Base-by-base conservation (phyloP, 2,113 vertebrate genomes). In the Erinaceus europaeus region DNA sequence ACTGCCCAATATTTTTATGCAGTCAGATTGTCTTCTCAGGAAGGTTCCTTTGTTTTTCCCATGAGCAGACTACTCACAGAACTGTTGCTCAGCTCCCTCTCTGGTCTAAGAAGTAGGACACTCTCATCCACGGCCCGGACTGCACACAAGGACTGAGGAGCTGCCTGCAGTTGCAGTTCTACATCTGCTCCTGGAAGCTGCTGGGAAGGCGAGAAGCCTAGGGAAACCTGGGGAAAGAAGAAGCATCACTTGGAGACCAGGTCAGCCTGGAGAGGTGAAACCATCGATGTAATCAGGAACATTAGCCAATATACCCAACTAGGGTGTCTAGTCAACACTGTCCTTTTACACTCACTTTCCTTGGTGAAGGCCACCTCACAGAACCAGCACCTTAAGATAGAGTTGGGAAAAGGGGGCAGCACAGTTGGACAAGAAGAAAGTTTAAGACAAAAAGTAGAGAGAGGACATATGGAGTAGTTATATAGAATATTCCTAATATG, bases 71-170 rank as follows among this genome's bases (percentile, higher is more conserved):
- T 7, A 25, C 96, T 95, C 90, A 97, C 96, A 42, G 55, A 95
- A 40, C 67, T 68, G 5, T 94, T 93, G 25, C 89, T 97, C 42
- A 99, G 96, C 57, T 96, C 96, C 50, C 79, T 94, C 36, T 96
- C 97, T 0, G 97, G 94, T 62, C 97, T 96, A 64, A 95, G 92
- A 42, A 97, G 89, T 42, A 96, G 93, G 32, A 97, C 77, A 0
- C 97, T 98, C 67, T 96, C 90, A 90, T 98, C 98, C 6, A 98
- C 95, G 3, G 96, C 97, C 69, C 97, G 97, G 78, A 98, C 44
- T 0, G 97, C 98, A 93, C 98, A 98, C 0, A 95, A 94, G 61
- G 98, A 98, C 9, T 97, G 90, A 1, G 98, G 96, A 68, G 96
- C 86, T 14, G 98, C 97, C 25, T 76, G 94, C 13, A 98, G 53